These are phyloP conservation scores for Sussaba pulchella DNA, from an alignment of 2,888 invertebrate genomes.

Conservation along the genomic window DNA sequence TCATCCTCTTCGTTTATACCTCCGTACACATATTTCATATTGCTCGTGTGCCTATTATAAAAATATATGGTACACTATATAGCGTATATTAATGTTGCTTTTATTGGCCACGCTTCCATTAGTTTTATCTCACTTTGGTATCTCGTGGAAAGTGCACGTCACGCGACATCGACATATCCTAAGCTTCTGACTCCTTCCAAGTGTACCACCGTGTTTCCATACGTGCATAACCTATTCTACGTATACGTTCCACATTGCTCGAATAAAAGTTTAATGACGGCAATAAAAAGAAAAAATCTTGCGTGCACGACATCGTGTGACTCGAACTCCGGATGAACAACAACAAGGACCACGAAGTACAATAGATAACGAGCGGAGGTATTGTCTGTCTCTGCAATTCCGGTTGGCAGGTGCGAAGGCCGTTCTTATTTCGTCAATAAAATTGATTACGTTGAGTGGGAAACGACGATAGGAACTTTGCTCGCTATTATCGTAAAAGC, in stretches of 20 bases:
- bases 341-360: constrained; percentile 50
- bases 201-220: constrained; percentile 12
- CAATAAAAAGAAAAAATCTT: constrained; percentile 65
- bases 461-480: background rate
- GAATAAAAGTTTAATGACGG: constrained; percentile 66
- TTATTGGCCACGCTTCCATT: constrained; percentile 78
- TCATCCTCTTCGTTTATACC: constrained; percentile 16
- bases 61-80: constrained; percentile 13
- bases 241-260: constrained; percentile 48
- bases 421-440: constrained; percentile 53
- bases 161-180: constrained; percentile 67
- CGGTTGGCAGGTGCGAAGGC: constrained; percentile 31
- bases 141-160: constrained; percentile 68
- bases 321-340: constrained; percentile 52
- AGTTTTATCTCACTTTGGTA: constrained; percentile 72
- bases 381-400: constrained; percentile 35
- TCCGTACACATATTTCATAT: constrained; percentile 15
- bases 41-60: constrained; percentile 44
- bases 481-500: constrained; percentile 6
- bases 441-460: constrained; percentile 30
- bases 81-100: constrained; percentile 70
- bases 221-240: constrained; percentile 14
- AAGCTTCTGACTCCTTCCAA: constrained; percentile 57
- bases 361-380: constrained; percentile 61
- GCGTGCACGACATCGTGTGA: constrained; percentile 64